Evolutionary conservation across 2,888 invertebrate species (phyloP).

Genomic region (Melieria picta): DNA sequence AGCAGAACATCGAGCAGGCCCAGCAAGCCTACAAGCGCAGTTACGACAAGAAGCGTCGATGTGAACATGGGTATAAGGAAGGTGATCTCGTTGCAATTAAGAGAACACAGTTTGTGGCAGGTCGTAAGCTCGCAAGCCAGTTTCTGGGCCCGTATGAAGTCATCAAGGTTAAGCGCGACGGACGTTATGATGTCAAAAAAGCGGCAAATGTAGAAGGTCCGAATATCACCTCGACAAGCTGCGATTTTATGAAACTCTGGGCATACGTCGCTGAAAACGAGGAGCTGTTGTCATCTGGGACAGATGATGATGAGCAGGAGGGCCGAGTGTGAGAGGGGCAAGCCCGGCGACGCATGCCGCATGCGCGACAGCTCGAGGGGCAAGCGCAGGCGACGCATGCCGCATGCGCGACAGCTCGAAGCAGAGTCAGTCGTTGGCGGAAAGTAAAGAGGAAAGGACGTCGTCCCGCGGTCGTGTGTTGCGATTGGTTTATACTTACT

Average conservation of each 20-base stretch:
- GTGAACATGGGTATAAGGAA: conserved; percentile 21
- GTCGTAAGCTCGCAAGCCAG: conserved; percentile 39
- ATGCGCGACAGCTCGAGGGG: background rate
- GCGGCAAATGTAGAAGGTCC: conserved; percentile 38
- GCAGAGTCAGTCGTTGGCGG: no score
- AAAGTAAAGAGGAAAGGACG: no score
- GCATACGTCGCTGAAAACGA: conserved; percentile 29
- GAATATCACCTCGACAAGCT: conserved; percentile 30
- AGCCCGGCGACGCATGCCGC: background rate
- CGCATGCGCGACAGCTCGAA: no score
- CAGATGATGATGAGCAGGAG: conserved; percentile 35
- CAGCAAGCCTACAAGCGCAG: conserved; percentile 35
- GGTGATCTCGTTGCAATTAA: conserved; percentile 41
- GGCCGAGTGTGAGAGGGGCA: conserved; percentile 35
- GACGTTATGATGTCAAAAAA: conserved; percentile 34
- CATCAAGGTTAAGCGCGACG: conserved; percentile 37
- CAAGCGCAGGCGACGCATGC: background rate
- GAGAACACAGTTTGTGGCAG: conserved; percentile 40
- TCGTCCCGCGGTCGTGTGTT: no score
- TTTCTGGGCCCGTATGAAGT: conserved; percentile 42
- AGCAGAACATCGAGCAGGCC: conserved; percentile 30
- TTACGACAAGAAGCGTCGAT: conserved; percentile 39
- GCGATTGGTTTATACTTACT: no score
- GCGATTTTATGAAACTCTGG: conserved; percentile 41
- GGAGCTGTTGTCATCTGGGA: conserved; percentile 33